phyloP scores from a whole-genome alignment of 2,797 vertebrate species.

The Sebastes nivosus region DNA sequence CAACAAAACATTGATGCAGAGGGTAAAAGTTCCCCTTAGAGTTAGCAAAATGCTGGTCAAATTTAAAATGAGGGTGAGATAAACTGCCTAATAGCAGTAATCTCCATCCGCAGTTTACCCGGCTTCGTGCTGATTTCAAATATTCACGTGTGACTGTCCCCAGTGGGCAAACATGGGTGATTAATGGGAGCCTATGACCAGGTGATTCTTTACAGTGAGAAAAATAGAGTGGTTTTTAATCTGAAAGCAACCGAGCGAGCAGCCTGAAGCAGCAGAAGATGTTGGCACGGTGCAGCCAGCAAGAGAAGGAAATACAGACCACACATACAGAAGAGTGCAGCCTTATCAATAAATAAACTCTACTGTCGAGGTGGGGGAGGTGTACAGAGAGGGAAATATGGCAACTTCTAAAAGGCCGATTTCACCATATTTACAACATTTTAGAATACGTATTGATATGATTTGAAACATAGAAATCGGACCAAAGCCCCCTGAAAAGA shows the following conservation, averaged over 20 bases:
- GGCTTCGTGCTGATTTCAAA: constrained; percentile 5
- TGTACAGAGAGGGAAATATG: not conserved
- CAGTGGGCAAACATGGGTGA: not conserved
- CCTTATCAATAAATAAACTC: not conserved
- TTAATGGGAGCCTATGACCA: constrained; percentile 18
- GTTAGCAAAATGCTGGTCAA: not conserved
- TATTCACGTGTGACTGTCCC: not conserved
- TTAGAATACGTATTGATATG: not conserved
- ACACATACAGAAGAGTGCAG: not conserved
- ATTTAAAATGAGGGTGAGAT: not conserved
- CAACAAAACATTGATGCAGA: not conserved
- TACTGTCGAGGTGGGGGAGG: not conserved
- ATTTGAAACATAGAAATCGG: not conserved
- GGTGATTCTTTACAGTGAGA: constrained; percentile 1
- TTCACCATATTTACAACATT: not conserved
- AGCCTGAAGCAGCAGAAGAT: constrained; percentile 30
- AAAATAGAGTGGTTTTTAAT: constrained; percentile 33
- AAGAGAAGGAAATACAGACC: not conserved
- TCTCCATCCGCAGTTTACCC: not conserved
- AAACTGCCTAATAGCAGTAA: not conserved
- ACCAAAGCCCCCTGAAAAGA: not conserved
- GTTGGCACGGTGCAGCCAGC: not conserved
- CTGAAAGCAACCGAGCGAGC: constrained; percentile 20
- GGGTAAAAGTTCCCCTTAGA: not conserved
- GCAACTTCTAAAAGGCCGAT: not conserved